Evolutionary conservation across 2,797 vertebrate species (phyloP).

Genomic region (Dallia pectoralis): DNA sequence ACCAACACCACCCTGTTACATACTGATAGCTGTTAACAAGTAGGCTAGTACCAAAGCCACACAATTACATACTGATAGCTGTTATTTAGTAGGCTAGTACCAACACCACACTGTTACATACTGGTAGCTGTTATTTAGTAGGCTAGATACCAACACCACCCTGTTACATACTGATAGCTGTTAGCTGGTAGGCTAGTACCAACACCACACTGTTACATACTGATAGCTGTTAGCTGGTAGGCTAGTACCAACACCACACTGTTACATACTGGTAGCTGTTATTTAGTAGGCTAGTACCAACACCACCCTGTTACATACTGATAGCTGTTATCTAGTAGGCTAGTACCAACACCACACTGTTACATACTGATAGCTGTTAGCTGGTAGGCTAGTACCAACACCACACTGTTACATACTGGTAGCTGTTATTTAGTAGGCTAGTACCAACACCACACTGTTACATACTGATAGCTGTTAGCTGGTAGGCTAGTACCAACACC

Average conservation of each 20-base stretch:
- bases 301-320: slow-evolving; percentile 63
- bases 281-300: no score
- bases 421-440: no score
- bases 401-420: slow-evolving; percentile 62
- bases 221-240: slow-evolving; percentile 40
- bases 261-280: slow-evolving; percentile 59
- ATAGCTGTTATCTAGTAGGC: no score
- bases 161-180: slow-evolving; percentile 60
- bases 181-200: no score
- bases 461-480: slow-evolving; percentile 58
- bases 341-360: no score
- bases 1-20: slow-evolving; percentile 61
- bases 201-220: slow-evolving; percentile 64
- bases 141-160: no score
- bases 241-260: no score
- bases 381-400: no score
- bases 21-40: slow-evolving; percentile 53
- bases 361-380: slow-evolving; percentile 59
- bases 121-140: slow-evolving; percentile 44
- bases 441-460: slow-evolving; percentile 57
- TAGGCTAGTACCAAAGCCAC: no score
- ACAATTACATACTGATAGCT: slow-evolving; percentile 61
- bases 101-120: slow-evolving; percentile 64
- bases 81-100: no score
- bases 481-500: no score